Evolutionary conservation across 2,888 invertebrate genomes (phyloP).

Genomic region (Herminia tarsipennalis): DNA sequence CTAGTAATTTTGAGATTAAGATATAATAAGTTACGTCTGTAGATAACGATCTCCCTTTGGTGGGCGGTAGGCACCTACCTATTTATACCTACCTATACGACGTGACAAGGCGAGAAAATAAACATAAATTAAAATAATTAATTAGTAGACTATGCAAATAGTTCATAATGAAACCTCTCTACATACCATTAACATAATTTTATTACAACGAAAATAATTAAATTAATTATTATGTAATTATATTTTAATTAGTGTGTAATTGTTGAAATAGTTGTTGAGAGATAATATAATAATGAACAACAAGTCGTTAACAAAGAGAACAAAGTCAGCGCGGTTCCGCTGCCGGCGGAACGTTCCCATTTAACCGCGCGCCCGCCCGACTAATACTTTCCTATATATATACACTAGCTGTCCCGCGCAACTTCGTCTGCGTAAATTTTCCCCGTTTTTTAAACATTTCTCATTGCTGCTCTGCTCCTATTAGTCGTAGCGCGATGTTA

Average conservation of each 20-base stretch:
- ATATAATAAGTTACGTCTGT: conserved; percentile 10
- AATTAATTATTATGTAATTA: conserved; percentile 10
- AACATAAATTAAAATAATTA: conserved; percentile 29
- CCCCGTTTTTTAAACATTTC: no score
- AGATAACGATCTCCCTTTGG: conserved; percentile 11
- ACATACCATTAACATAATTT: conserved; percentile 31
- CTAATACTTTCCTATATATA: no score
- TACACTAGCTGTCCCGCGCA: no score
- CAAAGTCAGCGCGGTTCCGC: conserved; percentile 1
- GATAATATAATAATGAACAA: conserved; percentile 10
- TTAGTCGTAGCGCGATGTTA: no score
- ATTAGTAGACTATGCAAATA: conserved; percentile 41
- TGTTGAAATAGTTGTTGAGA: conserved; percentile 14
- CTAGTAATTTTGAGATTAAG: no score
- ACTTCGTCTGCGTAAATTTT: no score
- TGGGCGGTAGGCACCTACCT: no score
- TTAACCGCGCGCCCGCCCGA: background rate
- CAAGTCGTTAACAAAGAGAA: conserved; percentile 1
- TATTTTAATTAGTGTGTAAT: conserved; percentile 23
- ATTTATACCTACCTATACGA: conserved; percentile 6
- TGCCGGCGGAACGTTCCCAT: conserved; percentile 3
- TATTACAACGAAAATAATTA: conserved; percentile 19
- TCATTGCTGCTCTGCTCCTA: no score
- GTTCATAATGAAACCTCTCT: conserved; percentile 15
- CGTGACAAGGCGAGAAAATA: conserved; percentile 43